phyloP scores from a whole-genome alignment of 2,113 vertebrate genomes.

The Thunnus thynnus region DNA sequence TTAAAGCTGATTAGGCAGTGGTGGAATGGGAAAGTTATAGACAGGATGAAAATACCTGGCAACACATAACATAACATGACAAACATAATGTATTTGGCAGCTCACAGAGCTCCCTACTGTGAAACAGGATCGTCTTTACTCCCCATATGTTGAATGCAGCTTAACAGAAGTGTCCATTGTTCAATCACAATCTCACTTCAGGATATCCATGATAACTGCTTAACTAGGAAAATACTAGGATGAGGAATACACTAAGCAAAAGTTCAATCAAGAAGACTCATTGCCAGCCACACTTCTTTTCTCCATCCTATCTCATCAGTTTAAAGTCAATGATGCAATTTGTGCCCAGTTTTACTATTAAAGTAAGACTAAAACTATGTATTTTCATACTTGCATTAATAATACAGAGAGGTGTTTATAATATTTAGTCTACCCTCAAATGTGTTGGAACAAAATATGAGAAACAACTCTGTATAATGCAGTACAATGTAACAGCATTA shows the following conservation, averaged over 20 bases:
- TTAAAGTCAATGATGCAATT: neutral
- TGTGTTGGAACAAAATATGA: too few species aligned
- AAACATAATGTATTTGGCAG: slow-evolving; percentile 30
- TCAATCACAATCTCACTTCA: neutral
- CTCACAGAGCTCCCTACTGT: slow-evolving; percentile 14
- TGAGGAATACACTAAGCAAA: slow-evolving; percentile 18
- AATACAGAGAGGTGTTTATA: too few species aligned
- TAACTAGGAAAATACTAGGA: neutral
- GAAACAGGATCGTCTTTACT: slow-evolving; percentile 2
- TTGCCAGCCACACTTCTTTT: neutral
- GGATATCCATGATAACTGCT: neutral
- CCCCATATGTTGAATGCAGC: slow-evolving; percentile 1
- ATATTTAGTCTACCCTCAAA: too few species aligned
- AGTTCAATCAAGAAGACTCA: neutral
- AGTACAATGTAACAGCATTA: too few species aligned
- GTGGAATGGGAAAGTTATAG: slow-evolving; percentile 67
- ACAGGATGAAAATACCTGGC: slow-evolving; percentile 61
- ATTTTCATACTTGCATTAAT: too few species aligned
- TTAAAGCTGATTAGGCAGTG: slow-evolving; percentile 74
- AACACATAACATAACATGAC: slow-evolving; percentile 29
- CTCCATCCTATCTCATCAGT: neutral
- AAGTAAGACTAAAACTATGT: too few species aligned
- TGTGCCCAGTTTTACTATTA: neutral
- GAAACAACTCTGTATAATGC: too few species aligned
- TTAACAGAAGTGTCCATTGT: neutral